phyloP scores from a whole-genome alignment of 2,888 invertebrate genomes.

The Ferdinandea cuprea region DNA sequence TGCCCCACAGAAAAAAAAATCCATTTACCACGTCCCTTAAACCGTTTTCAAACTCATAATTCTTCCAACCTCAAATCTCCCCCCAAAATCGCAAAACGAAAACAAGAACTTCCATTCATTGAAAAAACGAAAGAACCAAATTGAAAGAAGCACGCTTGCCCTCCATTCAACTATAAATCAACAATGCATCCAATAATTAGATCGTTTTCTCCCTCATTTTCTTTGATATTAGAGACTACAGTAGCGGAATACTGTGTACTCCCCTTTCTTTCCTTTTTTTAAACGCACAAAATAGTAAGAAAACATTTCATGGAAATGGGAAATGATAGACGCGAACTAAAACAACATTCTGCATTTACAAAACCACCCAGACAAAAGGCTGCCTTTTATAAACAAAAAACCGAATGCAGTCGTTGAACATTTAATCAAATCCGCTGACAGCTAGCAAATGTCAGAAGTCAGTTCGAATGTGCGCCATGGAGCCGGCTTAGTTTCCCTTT shows the following conservation, averaged over 20 bases:
- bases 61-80: not conserved
- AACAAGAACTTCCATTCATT: not conserved
- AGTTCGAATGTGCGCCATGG: no score
- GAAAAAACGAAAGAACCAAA: no score
- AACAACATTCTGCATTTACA: not conserved
- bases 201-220: not conserved
- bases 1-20: not conserved
- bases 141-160: not conserved
- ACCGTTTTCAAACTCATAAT: not conserved
- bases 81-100: not conserved
- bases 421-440: not conserved
- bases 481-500: not conserved
- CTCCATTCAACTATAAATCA: slow-evolving; percentile 12
- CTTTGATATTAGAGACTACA: not conserved
- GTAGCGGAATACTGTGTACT: not conserved
- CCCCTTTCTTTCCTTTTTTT: not conserved
- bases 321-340: not conserved
- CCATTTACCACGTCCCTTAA: not conserved
- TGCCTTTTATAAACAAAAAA: not conserved
- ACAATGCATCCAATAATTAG: slow-evolving; percentile 5
- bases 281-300: not conserved
- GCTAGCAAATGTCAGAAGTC: slow-evolving; percentile 2
- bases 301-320: not conserved
- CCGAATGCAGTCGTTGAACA: not conserved
- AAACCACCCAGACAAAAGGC: not conserved